Conservation (phyloP, 2,888 invertebrate genomes). For the Andrena chrysosceles region DNA sequence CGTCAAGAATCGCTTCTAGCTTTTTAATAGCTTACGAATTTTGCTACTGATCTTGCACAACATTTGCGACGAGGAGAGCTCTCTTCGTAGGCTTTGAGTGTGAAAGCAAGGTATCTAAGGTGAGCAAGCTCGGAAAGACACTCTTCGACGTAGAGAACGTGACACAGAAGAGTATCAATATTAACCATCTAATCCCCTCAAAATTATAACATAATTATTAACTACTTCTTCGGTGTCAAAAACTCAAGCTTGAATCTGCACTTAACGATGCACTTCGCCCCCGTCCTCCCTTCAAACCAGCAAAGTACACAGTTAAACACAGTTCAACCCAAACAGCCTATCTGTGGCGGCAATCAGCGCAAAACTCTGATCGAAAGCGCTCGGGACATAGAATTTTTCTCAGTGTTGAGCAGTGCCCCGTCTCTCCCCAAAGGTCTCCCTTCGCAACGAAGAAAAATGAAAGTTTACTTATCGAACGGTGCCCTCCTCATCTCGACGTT, state of each 20-base stretch:
- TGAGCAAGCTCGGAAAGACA: too few species aligned
- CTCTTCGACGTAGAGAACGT: too few species aligned
- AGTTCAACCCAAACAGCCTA: constrained; percentile 7
- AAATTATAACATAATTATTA: too few species aligned
- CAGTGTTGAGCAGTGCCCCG: not conserved
- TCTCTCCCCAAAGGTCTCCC: constrained; percentile 14
- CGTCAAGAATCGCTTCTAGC: not conserved
- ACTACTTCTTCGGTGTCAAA: not conserved
- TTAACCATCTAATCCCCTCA: too few species aligned
- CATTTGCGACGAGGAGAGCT: too few species aligned
- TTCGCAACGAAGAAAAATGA: constrained; percentile 39
- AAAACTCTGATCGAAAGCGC: not conserved
- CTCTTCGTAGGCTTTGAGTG: too few species aligned
- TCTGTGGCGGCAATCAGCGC: not conserved
- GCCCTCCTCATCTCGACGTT: constrained; percentile 77
- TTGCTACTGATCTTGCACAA: too few species aligned
- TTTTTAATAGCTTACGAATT: too few species aligned
- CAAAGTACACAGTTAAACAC: constrained; percentile 32
- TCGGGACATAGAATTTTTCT: not conserved
- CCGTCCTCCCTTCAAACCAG: not conserved
- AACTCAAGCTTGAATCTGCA: not conserved
- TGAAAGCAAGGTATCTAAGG: too few species aligned
- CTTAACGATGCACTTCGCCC: constrained; percentile 17
- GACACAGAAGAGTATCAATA: too few species aligned
- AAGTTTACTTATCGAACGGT: constrained; percentile 79